These are phyloP conservation scores for Apteryx owenii DNA, from an alignment of 2,113 vertebrate species.

Conservation along the genomic window DNA sequence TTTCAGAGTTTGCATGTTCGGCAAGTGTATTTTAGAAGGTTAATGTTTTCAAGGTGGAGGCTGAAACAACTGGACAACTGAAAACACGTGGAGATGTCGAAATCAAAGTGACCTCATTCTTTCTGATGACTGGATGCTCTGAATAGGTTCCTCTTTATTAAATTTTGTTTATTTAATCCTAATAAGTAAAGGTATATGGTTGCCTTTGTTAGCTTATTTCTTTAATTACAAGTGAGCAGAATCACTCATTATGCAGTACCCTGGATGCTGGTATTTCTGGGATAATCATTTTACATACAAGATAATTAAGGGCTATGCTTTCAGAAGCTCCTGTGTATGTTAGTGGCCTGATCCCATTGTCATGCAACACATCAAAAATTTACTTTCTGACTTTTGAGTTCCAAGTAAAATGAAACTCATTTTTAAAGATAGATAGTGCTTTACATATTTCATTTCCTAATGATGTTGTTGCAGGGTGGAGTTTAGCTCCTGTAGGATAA, in stretches of 20 bases:
- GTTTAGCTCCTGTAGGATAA: background rate
- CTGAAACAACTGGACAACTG: background rate
- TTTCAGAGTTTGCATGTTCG: background rate
- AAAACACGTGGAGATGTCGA: background rate
- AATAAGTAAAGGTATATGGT: background rate
- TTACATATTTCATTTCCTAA: background rate
- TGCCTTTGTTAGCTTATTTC: background rate
- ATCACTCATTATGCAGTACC: background rate
- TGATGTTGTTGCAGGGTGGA: background rate
- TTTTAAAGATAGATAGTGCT: background rate
- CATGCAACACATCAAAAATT: background rate
- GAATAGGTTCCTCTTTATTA: background rate
- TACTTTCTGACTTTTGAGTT: background rate
- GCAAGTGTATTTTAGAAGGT: background rate
- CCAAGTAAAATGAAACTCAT: background rate
- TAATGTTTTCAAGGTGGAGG: background rate
- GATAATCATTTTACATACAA: background rate
- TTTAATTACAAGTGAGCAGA: background rate
- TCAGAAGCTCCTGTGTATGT: background rate
- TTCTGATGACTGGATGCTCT: background rate
- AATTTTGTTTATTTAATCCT: background rate
- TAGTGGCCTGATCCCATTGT: background rate
- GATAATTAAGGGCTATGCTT: background rate
- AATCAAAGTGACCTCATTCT: conserved; percentile 1
- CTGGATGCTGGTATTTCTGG: background rate